Evolutionary conservation across 2,797 vertebrate species (phyloP), one percentile per base, ranked within the genome.

Genomic region (Peromyscus attwateri): DNA sequence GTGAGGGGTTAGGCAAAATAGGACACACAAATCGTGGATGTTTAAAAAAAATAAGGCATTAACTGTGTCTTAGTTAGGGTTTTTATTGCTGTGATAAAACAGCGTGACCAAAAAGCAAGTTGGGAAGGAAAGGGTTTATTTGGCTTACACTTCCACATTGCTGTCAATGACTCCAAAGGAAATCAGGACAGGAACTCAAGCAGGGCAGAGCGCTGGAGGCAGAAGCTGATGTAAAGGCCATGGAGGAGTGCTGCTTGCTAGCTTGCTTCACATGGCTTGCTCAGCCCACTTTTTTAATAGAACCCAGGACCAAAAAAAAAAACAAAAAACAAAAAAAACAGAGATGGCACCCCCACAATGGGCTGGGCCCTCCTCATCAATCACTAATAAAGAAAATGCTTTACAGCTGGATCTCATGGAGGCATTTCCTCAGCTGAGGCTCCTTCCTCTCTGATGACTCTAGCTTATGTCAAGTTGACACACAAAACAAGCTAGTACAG

Each of bases 1-100:
- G 34, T 0, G 16, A 34, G 68, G 6, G 68, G 5, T 29, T 66
- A 6, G 37, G 25, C 0, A 49, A 84, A 66, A 19, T 31, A 3
- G 19, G 3, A 81, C 76, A 34, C 0, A 2, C 60, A 64, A 82
- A 55, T 73, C 5, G 14, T n/a, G 89, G 37, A 16, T 49, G 19
- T 14, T 96, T 85, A 79, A 27, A 79, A 79, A 91, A 68, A 87
- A 91, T 31, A 29, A n/a, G 34, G 7, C 34, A 81, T 52, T 85
- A 89, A 85, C 16, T 40, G 19, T 73, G n/a, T 40, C 19, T 40
- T 73, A 73, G n/a, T 37, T 71, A 40, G n/a, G n/a, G 19, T 73
- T 73, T 73, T 19, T 40, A 12, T 40, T 40, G n/a, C 37, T 73
- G n/a, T 73, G 70, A 12, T 10, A 11, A 37, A 73, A 40, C n/a